phyloP scores from a whole-genome alignment of 2,888 invertebrate species.

The Silvanus unidentatus region DNA sequence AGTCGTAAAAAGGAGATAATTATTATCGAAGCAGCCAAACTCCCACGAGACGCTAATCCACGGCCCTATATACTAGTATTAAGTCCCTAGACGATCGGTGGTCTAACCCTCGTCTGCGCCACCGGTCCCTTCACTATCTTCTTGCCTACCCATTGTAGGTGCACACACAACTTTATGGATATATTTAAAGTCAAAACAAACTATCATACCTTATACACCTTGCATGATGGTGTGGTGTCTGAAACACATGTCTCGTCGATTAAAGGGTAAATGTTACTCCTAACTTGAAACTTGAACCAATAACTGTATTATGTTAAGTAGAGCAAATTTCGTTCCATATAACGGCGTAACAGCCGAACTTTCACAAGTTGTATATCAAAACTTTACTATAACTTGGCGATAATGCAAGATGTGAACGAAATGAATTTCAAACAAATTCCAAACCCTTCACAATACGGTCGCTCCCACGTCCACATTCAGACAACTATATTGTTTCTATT shows the following conservation, averaged over 20 bases:
- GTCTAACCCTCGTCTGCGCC: constrained; percentile 1
- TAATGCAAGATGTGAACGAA: constrained; percentile 14
- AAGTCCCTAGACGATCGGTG: constrained; percentile 10
- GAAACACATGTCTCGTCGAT: constrained; percentile 36
- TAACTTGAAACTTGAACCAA: constrained; percentile 33
- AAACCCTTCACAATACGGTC: no score
- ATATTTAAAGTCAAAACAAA: constrained; percentile 34
- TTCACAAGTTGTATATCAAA: constrained; percentile 24
- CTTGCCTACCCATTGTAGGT: constrained; percentile 15
- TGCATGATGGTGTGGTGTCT: constrained; percentile 29
- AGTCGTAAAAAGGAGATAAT: constrained; percentile 15
- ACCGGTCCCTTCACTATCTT: no score
- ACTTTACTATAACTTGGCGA: constrained; percentile 18
- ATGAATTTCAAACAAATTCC: constrained; percentile 8
- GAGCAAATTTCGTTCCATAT: constrained; percentile 29
- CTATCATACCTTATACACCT: constrained; percentile 34
- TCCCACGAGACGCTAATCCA: constrained; percentile 11
- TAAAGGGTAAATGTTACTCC: constrained; percentile 38
- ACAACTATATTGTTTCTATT: no score
- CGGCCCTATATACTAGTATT: constrained; percentile 3
- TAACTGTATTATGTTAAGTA: constrained; percentile 35
- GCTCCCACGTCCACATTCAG: no score
- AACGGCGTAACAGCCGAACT: constrained; percentile 20
- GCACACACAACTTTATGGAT: constrained; percentile 33
- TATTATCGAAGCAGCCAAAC: constrained; percentile 11